These are phyloP conservation scores for Eueides isabella DNA, from an alignment of 1,140 invertebrate species.

Conservation along the genomic window DNA sequence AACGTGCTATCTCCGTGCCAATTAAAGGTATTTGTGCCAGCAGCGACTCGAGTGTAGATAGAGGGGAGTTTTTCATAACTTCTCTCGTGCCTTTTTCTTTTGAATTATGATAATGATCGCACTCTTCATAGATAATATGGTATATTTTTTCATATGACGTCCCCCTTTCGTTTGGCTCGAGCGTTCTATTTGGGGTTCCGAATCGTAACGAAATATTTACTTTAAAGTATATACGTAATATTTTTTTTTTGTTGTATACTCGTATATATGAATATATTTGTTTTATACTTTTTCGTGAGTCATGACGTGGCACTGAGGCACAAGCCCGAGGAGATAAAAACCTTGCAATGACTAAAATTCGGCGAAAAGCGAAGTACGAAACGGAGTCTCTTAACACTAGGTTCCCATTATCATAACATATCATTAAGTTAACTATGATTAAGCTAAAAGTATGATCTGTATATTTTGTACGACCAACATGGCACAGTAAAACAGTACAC, in stretches of 20 bases:
- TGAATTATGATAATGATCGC: conserved; percentile 8
- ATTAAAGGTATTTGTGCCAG: conserved; percentile 10
- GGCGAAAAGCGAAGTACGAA: no score
- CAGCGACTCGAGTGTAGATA: conserved; percentile 2
- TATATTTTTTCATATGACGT: background rate
- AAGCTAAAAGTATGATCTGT: no score
- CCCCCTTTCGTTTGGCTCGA: background rate
- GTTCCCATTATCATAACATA: no score
- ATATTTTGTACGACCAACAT: no score
- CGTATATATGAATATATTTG: background rate
- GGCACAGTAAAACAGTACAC: no score
- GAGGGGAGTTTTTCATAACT: background rate
- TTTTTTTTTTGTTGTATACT: background rate
- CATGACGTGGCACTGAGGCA: no score
- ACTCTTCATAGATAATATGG: background rate
- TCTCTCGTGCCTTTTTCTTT: conserved; percentile 4
- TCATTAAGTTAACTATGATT: no score
- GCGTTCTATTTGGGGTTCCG: background rate
- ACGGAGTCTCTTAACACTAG: no score
- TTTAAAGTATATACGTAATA: background rate
- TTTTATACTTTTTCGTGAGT: background rate
- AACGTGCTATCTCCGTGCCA: conserved; percentile 5
- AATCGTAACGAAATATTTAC: background rate
- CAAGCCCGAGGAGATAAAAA: no score
- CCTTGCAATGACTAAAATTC: no score